Base-by-base conservation (phyloP, 2,797 vertebrate species). In the Ctenopoma kingsleyae region DNA sequence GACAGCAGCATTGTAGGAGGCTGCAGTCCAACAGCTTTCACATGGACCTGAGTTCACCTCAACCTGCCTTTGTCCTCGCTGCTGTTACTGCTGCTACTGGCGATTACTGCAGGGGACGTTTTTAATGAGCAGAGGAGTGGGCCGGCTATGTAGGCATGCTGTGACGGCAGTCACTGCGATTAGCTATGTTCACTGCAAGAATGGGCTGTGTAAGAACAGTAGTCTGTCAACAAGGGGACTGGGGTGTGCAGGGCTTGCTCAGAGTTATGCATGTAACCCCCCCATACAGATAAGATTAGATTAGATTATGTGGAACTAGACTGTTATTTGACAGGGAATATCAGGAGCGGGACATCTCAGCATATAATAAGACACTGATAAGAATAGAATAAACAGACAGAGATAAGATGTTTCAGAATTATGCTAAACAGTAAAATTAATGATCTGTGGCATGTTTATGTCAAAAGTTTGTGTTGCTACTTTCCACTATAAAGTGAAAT, bases 1-100 rank as follows among this genome's bases (percentile, higher is more conserved):
- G 74, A 63, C 75, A 61, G 69, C 46, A 15, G 43, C 67, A 0
- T 25, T 0, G 71, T 0, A 32, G 86, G 86, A 67, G 61, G 40
- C 11, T 5, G 16, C 57, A 59, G 46, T 71, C 78, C 63, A 41
- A 56, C 54, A 0, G 80, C 60, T 68, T 67, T 76, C 62, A 50
- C 86, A 46, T 5, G 53, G 73, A 60, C 66, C 54, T 0, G 9
- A 19, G 49, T 68, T 81, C 82, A 89, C 78, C 82, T 80, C 65
- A 12, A 71, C 76, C 48, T 69, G 75, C 32, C 63, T 80, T 70
- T 69, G 56, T 56, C 67, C 46, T 61, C 30, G 1, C 47, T 60
- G 65, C 8, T 49, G 54, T 38, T 23, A 3, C 46, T 32, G 67
- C 55, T 19, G 36, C 58, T 49, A 8, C 71, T 65, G 76, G 46